Evolutionary conservation across 2,888 invertebrate genomes (phyloP), one percentile per base, ranked within the genome.

Genomic region (Andrena haemorrhoa): DNA sequence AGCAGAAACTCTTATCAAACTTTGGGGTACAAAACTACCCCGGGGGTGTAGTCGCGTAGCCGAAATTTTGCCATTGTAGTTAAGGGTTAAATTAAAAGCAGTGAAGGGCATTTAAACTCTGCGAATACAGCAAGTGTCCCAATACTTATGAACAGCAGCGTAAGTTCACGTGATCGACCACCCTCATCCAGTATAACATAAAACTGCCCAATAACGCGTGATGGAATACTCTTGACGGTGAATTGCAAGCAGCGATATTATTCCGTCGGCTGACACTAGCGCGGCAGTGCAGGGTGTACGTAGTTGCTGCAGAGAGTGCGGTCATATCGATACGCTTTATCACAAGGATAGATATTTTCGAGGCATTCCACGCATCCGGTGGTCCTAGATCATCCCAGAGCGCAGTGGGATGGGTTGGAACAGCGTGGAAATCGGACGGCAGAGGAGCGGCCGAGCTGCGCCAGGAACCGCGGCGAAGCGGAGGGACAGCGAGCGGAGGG

Each of bases 361-460:
- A 86, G 75, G 83, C 73, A 84, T 86, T 88, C 79, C 81, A 71
- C 69, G 75, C 76, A 81, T 87, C 73, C 79, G 74, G 71, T 65
- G 83, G 66, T 86, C 79, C 83, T 86, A 88, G 87, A 85, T 78
- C 61, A 71, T 70, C 63, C 70, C 7, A 0, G 47, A 12, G 8
- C 31, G 31, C 33, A n/a, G n/a, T 16, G 61, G 51, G 31, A 26
- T 2, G 51, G 26, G 49, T 16, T 51, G n/a, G 49, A n/a, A 60
- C 31, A 63, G 60, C 58, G 51, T 26, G 75, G 81, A 58, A 26
- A 73, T 72, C 61, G 35, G 65, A 63, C 80, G 49, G 41, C n/a
- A 41, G 64, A 75, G 66, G 35, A 51, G 8, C n/a, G 61, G 16
- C 29, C 33, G 53, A 26, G 63, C 10, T 8, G 70, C 23, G 60